Evolutionary conservation across 2,113 vertebrate genomes (phyloP), one percentile per base, ranked within the genome.

Genomic region (Artemisiospiza belli): DNA sequence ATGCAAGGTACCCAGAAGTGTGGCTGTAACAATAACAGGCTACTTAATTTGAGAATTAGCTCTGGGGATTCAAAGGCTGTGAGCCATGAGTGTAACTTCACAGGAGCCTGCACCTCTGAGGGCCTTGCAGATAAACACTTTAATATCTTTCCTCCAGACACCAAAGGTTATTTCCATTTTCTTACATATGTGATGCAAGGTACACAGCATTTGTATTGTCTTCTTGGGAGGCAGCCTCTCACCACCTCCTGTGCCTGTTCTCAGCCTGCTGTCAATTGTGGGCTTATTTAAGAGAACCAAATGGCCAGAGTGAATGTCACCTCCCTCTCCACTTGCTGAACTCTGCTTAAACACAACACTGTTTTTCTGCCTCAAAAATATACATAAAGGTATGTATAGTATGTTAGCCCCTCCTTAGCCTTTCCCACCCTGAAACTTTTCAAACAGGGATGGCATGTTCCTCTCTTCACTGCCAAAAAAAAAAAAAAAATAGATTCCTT

Each of bases 371-470:
- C 92, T 97, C 94, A 92, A 61, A 96, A 95, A 93, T 90, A 81
- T 49, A 96, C 0, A 12, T 96, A 84, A 95, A 96, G 91, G 95
- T 97, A 97, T 97, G 96, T 94, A 64, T 94, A 96, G 94, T 91
- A 97, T 97, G 95, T 87, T 78, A 94, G 95, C 96, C 95, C 92
- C 94, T 94, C 96, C 96, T 95, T 94, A 92, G 95, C 89, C 89
- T 93, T 93, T 96, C 95, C 95, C 95, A 96, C 92, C 89, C 96
- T 92, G 91, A 92, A 95, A 75, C 81, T 88, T 95, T 92, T 90
- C 61, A 86, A 95, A 92, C 80, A 90, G 93, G 88, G 95, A 93
- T 96, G 95, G 95, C 95, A 96, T 93, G 96, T 97, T 95, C 89
- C 69, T 90, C 72, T 86, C 52, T 81, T 83, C 61, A 77, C 76